Evolutionary conservation across 2,113 vertebrate genomes (phyloP).

Genomic region (Leiothrix lutea): DNA sequence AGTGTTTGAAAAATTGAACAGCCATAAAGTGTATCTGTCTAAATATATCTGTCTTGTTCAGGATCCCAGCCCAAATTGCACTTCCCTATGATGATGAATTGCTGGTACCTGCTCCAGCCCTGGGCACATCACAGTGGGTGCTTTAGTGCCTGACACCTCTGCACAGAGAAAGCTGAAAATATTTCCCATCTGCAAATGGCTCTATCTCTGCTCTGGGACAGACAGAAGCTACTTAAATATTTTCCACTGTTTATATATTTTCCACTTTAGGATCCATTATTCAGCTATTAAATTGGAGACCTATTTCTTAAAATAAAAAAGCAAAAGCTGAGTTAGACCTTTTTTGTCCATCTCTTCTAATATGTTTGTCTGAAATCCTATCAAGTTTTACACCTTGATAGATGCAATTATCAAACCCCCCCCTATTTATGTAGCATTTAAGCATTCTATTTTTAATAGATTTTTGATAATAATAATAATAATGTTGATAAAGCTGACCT

Average conservation of each 20-base stretch:
- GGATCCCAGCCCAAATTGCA: neutral
- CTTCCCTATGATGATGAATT: neutral
- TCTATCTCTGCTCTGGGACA: neutral
- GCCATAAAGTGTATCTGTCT: neutral
- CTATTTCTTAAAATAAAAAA: neutral
- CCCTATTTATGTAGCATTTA: neutral
- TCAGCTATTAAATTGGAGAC: neutral
- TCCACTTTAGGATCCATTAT: neutral
- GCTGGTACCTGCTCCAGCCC: neutral
- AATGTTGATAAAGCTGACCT: neutral
- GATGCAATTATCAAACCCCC: neutral
- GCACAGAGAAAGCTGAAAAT: neutral
- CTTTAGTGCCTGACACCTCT: neutral
- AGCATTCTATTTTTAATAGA: neutral
- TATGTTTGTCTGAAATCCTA: neutral
- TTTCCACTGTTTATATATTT: neutral
- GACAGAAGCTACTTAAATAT: neutral
- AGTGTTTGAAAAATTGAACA: neutral
- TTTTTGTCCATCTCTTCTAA: neutral
- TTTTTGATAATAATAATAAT: neutral
- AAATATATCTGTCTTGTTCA: neutral
- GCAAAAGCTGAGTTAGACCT: neutral
- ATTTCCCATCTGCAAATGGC: neutral
- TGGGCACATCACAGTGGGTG: fast-evolving
- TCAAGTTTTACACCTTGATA: neutral